Base-by-base conservation (phyloP, 2,888 invertebrate species). In the Polyploca ridens region DNA sequence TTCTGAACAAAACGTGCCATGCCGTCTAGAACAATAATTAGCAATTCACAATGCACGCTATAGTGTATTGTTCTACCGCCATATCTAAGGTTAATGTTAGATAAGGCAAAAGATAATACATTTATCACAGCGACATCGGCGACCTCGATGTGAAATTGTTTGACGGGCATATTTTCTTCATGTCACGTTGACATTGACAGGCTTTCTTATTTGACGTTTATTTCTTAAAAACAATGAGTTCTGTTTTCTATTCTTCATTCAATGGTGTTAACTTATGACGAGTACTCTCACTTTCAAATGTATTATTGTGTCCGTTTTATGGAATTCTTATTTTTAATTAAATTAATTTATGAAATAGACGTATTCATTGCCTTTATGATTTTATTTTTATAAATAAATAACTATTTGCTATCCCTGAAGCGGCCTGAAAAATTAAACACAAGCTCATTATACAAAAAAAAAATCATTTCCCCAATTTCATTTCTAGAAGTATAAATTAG, bases 151-250 rank as follows among this genome's bases (percentile, higher is more conserved):
- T 54, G 54, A 54, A 54, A 54, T 54, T 54, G 19, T 3, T 54
- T 54, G 54, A 54, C 54, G 54, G 16, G 19, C 19, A 54, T 19
- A 54, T 54, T 54, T 4, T 54, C 46, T 46, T 46, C 54, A 10
- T 54, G 54, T 54, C 54, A 54, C 54, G 10, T 19, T 54, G 54
- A 54, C 54, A 19, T 16, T 54, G 19, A 19, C 54, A 19, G n/a
- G 10, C 54, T 54, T 54, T 54, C 54, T 54, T 54, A 19, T 54
- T 19, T 7, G 54, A 19, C 54, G 54, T 54, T 54, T 54, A 8
- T 54, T 19, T 19, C 54, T 54, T 54, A 54, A 19, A 54, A 54
- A 54, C 54, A 54, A 54, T 19, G 19, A 54, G 54, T 54, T 54
- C 54, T 7, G 54, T 54, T 19, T 19, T 54, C n/a, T 54, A 27